Evolutionary conservation across 2,888 invertebrate genomes (phyloP), one percentile per base, ranked within the genome.

Genomic region (Amiota communis): DNA sequence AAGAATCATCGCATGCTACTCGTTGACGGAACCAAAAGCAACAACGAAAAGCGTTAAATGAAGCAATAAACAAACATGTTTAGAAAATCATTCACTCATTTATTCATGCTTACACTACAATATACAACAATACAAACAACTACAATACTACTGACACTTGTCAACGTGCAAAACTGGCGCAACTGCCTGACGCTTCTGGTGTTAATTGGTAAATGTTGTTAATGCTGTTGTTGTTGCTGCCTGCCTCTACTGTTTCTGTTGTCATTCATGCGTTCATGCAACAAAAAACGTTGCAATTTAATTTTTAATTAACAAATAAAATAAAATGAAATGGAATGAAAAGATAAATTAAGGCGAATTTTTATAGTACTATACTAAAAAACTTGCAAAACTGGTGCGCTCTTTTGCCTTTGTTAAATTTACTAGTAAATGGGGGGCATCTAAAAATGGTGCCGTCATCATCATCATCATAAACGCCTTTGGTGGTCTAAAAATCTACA

Each of bases 291-390:
- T 63, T 63, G 63, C 36, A 74, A 74, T 71, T 74, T 63, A 71
- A 51, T 63, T 71, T 68, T 74, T 72, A 74, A 74, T 74, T 74
- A 74, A 69, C 72, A 74, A 74, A 71, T 20, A 53, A 68, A 73
- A 64, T 56, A 57, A 57, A 20, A 15, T 57, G 57, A 68, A 36
- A 64, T 36, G 64, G 11, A 47, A 61, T 61, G 49, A 13, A 57
- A 63, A 71, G 49, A 36, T 36, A 36, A 36, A 51, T 51, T 51
- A 51, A 51, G 53, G n/a, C 53, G n/a, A 51, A 15, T 59, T 20
- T 15, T 11, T 20, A 36, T 36, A n/a, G n/a, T n/a, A 36, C 36
- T 36, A 6, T 6, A 36, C 36, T 36, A 36, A 36, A 36, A 36
- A 36, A 17, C 36, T 63, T 63, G 63, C 63, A 17, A 63, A 63